Evolutionary conservation across 1,140 invertebrate genomes (phyloP).

Genomic region (Calycopis cecrops): DNA sequence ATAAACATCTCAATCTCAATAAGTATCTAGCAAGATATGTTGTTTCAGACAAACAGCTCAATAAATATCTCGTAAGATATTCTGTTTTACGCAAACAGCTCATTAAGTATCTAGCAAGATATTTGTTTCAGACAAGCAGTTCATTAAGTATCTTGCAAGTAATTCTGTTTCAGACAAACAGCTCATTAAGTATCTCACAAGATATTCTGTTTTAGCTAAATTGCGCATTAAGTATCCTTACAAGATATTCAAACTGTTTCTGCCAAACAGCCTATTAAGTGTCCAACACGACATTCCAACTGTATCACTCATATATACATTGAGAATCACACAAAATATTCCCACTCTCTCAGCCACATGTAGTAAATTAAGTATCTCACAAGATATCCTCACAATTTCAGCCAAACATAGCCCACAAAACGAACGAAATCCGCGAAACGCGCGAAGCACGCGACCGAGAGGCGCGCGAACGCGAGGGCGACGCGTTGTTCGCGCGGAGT

Average conservation of each 20-base stretch:
- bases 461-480: slow-evolving; percentile 57
- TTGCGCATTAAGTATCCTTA: too few species aligned
- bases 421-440: slow-evolving; percentile 67
- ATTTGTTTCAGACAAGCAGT: too few species aligned
- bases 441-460: slow-evolving; percentile 60
- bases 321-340: too few species aligned
- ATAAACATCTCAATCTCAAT: too few species aligned
- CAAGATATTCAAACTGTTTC: slow-evolving; percentile 78
- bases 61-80: too few species aligned
- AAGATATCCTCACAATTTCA: slow-evolving; percentile 24
- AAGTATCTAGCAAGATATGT: slow-evolving; percentile 79
- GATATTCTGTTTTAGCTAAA: too few species aligned
- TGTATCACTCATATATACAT: too few species aligned
- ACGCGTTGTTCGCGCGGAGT: slow-evolving; percentile 76
- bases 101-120: not conserved
- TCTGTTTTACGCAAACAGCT: slow-evolving; percentile 81
- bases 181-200: not conserved
- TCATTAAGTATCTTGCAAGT: too few species aligned
- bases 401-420: slow-evolving; percentile 68
- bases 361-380: not conserved
- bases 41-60: too few species aligned
- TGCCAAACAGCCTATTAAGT: slow-evolving; percentile 90
- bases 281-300: slow-evolving; percentile 73
- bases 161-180: too few species aligned
- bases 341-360: too few species aligned